Evolutionary conservation across 2,113 vertebrate species (phyloP), one percentile per base, ranked within the genome.

Genomic region (Gracilinanus agilis): DNA sequence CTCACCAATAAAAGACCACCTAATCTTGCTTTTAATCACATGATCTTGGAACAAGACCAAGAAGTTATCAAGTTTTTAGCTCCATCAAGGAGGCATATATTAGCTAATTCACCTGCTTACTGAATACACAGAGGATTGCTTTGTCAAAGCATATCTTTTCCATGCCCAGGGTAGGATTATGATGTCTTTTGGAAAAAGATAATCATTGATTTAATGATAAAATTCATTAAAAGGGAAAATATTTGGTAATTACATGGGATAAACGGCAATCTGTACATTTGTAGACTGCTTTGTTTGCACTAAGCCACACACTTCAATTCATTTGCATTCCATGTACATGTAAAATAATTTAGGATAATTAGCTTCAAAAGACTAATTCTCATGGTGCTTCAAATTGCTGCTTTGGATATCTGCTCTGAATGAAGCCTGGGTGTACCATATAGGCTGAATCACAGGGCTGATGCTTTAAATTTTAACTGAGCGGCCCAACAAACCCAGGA

Each of bases 311-410:
- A 83, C 67, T 75, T 75, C n/a, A 83, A 83, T 83, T 83, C 67
- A 83, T 83, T 83, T 83, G 67, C 67, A 83, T 83, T 83, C 67
- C n/a, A 83, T 83, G n/a, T 83, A 83, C 67, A 83, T 83, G 67
- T 83, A 83, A 83, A 83, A 83, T 83, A 83, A 83, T 83, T 83
- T 83, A n/a, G 67, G 67, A 83, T 83, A 40, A 83, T 83, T 40
- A 83, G 67, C 67, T 83, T 83, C n/a, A 83, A 83, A 83, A 8
- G n/a, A 83, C 34, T 83, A 83, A 83, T 83, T 83, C 67, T 83
- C 67, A 23, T 83, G n/a, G 67, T 40, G n/a, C 19, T 83, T 83
- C 67, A 83, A 83, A 83, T 83, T 83, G 67, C 67, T 40, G n/a
- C 67, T 83, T 40, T 83, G 67, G 67, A 83, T 83, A 83, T 40